phyloP scores from a whole-genome alignment of 2,888 invertebrate species.

The Hydriomena furcata region DNA sequence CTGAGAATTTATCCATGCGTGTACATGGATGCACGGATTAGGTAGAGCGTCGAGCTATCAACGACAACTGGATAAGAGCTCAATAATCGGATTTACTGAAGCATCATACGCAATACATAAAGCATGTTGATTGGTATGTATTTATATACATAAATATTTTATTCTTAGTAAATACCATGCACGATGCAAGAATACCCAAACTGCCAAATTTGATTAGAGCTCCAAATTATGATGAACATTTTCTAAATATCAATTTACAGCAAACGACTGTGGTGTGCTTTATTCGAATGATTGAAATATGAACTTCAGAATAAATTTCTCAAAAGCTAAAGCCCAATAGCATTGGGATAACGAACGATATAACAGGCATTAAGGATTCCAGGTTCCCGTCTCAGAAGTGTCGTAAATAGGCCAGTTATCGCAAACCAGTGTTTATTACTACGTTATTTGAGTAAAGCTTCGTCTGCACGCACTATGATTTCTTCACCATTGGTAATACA shows the following conservation, averaged over 20 bases:
- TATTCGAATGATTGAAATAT: slow-evolving; percentile 5
- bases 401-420: slow-evolving; percentile 38
- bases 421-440: slow-evolving; percentile 45
- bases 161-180: too few species aligned
- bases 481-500: neutral
- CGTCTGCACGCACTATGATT: slow-evolving; percentile 6
- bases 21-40: neutral
- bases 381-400: slow-evolving; percentile 23
- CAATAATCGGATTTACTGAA: slow-evolving; percentile 2
- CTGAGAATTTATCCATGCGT: slow-evolving; percentile 8
- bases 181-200: too few species aligned
- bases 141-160: too few species aligned
- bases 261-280: too few species aligned
- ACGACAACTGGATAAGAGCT: slow-evolving; percentile 1
- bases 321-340: slow-evolving; percentile 9
- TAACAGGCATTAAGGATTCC: slow-evolving; percentile 22
- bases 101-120: too few species aligned
- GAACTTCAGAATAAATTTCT: slow-evolving; percentile 12
- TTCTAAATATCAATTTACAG: too few species aligned
- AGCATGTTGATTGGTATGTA: too few species aligned
- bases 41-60: neutral
- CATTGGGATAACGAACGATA: slow-evolving; percentile 18
- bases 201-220: too few species aligned
- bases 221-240: too few species aligned
- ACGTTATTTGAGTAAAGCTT: slow-evolving; percentile 31